Percentiles rank a stretch among this genome's conserved stretches.
These are phyloP conservation scores for Agraylea sexmaculata DNA, from an alignment of 1,140 invertebrate species.

Conservation along the genomic window DNA sequence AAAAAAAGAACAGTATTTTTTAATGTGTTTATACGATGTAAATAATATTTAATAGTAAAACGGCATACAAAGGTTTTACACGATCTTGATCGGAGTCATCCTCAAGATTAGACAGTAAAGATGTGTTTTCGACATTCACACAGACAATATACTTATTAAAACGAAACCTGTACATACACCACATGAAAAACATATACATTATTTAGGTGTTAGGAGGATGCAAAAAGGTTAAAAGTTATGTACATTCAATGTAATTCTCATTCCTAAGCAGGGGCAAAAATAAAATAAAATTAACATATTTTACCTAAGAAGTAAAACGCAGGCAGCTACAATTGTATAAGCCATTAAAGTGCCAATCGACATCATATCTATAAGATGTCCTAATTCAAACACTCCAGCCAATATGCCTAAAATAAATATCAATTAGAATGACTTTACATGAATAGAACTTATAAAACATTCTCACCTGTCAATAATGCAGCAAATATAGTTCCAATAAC, in stretches of 20 bases:
- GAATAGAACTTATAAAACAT: background rate
- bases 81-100: no score
- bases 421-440: background rate
- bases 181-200: background rate
- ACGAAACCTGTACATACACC: background rate
- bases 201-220: background rate
- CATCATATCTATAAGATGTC: slow-evolving; percentile 88
- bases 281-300: slow-evolving; percentile 12
- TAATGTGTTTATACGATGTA: no score
- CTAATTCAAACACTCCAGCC: slow-evolving; percentile 76
- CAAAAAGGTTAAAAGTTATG: slow-evolving; percentile 1
- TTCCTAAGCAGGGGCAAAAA: no score
- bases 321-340: slow-evolving; percentile 83
- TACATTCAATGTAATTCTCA: background rate
- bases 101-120: no score
- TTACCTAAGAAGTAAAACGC: slow-evolving; percentile 73
- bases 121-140: no score
- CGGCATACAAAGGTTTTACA: no score
- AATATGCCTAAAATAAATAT: slow-evolving; percentile 52
- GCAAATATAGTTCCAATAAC: slow-evolving; percentile 67
- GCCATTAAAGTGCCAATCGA: slow-evolving; percentile 89
- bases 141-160: background rate
- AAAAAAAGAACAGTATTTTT: no score
- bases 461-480: slow-evolving; percentile 57
- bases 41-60: no score